phyloP scores from a whole-genome alignment of 2,888 invertebrate genomes.

The Craniophora ligustri region DNA sequence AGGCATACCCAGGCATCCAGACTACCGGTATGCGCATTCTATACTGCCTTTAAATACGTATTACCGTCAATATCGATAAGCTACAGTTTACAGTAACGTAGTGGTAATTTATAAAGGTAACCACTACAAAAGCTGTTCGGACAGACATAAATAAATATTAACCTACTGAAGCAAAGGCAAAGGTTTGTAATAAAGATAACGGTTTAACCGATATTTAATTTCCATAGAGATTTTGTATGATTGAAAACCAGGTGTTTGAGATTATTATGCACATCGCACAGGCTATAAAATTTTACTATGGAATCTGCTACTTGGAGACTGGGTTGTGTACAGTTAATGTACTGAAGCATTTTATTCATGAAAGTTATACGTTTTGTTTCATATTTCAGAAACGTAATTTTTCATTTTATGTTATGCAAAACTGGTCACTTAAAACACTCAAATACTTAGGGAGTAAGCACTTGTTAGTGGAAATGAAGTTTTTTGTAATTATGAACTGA shows the following conservation, averaged over 20 bases:
- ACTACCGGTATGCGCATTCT: too few species aligned
- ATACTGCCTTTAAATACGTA: background rate
- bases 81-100: background rate
- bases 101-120: too few species aligned
- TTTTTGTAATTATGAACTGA: too few species aligned
- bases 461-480: too few species aligned
- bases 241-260: constrained; percentile 13
- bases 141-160: constrained; percentile 7
- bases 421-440: too few species aligned
- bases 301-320: constrained; percentile 1
- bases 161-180: constrained; percentile 11
- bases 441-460: too few species aligned
- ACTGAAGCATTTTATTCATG: too few species aligned
- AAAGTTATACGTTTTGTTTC: too few species aligned
- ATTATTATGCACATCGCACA: constrained; percentile 21
- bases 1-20: too few species aligned
- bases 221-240: constrained; percentile 28
- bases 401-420: too few species aligned
- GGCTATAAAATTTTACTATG: constrained; percentile 31
- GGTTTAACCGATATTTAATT: constrained; percentile 34
- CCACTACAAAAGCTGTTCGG: background rate
- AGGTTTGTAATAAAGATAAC: constrained; percentile 32
- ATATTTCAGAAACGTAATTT: too few species aligned
- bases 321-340: too few species aligned
- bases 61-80: background rate